These are phyloP conservation scores for Chiridota heheva DNA, from an alignment of 35 echinoderm and acorn worm genomes.

Conservation along the genomic window DNA sequence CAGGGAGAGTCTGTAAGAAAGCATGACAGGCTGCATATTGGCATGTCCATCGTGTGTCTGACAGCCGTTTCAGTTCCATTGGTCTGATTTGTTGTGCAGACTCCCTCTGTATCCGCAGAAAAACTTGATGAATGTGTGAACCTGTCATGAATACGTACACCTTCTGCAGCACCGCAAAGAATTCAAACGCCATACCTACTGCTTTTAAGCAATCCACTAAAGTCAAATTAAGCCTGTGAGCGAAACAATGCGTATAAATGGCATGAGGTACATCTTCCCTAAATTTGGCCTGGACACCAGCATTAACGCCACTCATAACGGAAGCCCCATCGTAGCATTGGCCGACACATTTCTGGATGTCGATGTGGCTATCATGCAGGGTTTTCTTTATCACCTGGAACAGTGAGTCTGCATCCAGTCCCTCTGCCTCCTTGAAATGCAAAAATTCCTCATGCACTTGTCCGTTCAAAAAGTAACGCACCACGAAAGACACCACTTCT, in stretches of 20 bases:
- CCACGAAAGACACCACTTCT: conserved; percentile 32
- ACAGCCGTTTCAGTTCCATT: conserved; percentile 36
- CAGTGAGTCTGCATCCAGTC: conserved; percentile 13
- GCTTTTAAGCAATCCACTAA: conserved; percentile 36
- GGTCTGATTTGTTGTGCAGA: conserved; percentile 13
- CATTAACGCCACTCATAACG: conserved; percentile 34
- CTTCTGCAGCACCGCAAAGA: conserved; percentile 41
- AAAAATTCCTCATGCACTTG: conserved; percentile 27
- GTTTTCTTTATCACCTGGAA: conserved; percentile 13
- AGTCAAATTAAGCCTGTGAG: conserved; percentile 48
- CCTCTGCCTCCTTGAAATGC: conserved; percentile 21
- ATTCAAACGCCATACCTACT: conserved; percentile 27
- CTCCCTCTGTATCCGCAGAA: conserved; percentile 35
- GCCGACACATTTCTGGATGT: conserved; percentile 25
- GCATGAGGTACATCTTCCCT: conserved; percentile 15
- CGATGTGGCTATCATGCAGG: conserved; percentile 10
- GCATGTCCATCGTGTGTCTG: conserved; percentile 67
- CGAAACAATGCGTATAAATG: conserved; percentile 38
- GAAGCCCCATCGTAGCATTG: conserved; percentile 34
- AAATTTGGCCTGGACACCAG: conserved; percentile 41
- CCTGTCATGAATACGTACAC: conserved; percentile 53
- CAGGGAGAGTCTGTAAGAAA: conserved; percentile 14
- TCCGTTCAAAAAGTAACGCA: conserved; percentile 28
- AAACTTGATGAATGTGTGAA: conserved; percentile 51
- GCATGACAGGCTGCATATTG: conserved; percentile 14